Evolutionary conservation across 2,113 vertebrate species (phyloP), one percentile per base, ranked within the genome.

Genomic region (Neodon shergylaensis): DNA sequence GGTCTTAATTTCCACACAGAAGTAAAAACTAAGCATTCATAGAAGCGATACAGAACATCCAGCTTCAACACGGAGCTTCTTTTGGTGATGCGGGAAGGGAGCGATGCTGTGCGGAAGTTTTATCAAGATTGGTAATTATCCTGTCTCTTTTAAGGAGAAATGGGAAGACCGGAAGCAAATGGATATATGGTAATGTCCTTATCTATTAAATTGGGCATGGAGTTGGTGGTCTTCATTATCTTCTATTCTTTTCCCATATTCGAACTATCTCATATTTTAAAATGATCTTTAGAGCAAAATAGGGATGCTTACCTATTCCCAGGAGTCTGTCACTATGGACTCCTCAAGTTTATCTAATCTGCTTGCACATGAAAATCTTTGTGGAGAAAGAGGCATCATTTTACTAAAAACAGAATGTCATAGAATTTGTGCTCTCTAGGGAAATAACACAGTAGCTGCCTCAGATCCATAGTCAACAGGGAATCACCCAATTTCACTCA

Each of bases 371-470:
- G 86, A 97, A 97, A 94, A 82, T 96, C 96, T 97, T 94, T 92
- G 17, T 91, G 36, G 94, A 96, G 58, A 96, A 96, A 96, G 26
- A 94, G 26, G 78, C 63, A 93, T 95, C 96, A 96, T 97, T 96
- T 97, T 95, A 96, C 95, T 97, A 96, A 97, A 97, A 97, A 91
- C 49, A 94, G 78, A 52, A 96, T 95, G 65, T 94, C 92, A 96
- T 33, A 95, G 96, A 96, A 95, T 92, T 72, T 33, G 91, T n/a
- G 4, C 13, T 94, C 95, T 96, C 95, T n/a, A 54, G 95, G 92
- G 95, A 97, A 96, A 96, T 97, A 97, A 95, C 42, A 77, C 44
- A 68, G 65, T 86, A 95, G 61, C 88, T 88, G 74, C 91, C 96
- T 97, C 94, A 87, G 82, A 97, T 87, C 68, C 85, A 85, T 2